A percentile compares a stretch with the other conserved stretches of the same genome.
These are phyloP conservation scores for Pseudomyrmex flavicornis DNA, from an alignment of 1,140 invertebrate genomes.

Conservation along the genomic window DNA sequence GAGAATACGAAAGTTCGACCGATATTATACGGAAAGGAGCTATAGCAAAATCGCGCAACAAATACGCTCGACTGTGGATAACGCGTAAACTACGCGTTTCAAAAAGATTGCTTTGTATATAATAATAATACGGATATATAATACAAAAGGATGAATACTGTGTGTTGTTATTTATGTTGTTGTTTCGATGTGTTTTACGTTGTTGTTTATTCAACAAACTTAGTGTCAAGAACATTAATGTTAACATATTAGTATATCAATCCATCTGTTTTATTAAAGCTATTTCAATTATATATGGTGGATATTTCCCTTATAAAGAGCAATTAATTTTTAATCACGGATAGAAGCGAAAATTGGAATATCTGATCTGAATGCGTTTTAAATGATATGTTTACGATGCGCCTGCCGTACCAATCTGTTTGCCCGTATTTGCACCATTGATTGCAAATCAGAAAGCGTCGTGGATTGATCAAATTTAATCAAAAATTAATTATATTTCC, in stretches of 20 bases:
- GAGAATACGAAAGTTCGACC: constrained; percentile 21
- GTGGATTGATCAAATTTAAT: constrained; percentile 29
- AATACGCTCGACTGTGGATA: constrained; percentile 10
- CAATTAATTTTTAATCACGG: constrained; percentile 55
- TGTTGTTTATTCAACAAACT: not conserved
- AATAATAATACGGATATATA: not conserved
- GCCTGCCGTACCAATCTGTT: constrained; percentile 16
- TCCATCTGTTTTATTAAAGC: constrained; percentile 3
- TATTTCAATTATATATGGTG: constrained; percentile 25
- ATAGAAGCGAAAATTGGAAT: constrained; percentile 34
- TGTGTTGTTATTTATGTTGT: constrained; percentile 2
- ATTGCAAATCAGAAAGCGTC: constrained; percentile 27
- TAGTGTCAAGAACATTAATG: not conserved
- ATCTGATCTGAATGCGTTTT: not conserved
- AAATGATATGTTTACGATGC: constrained; percentile 13
- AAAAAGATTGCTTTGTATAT: not conserved
- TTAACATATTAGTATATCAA: not conserved
- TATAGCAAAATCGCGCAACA: constrained; percentile 15
- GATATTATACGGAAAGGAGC: constrained; percentile 24
- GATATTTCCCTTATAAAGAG: not conserved
- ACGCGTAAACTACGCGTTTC: not conserved
- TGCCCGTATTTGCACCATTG: constrained; percentile 27
- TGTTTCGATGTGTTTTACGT: too few relatives aligned
- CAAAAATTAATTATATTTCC: constrained; percentile 29
- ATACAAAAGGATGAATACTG: not conserved